Evolutionary conservation across 2,888 invertebrate species (phyloP).

Genomic region (Drosophila melanosoma): DNA sequence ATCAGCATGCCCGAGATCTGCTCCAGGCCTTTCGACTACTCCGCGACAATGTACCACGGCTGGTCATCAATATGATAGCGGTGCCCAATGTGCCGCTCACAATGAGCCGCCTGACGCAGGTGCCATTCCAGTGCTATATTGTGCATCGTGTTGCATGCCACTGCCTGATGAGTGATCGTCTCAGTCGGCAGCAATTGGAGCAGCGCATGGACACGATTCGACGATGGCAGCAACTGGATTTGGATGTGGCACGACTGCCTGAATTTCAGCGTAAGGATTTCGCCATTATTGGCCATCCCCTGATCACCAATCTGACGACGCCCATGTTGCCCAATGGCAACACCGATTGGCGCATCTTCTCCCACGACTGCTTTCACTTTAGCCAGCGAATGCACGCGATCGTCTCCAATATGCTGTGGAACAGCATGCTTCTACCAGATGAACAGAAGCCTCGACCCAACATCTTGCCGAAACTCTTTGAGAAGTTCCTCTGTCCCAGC

Average conservation of each 20-base stretch:
- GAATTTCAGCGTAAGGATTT: slow-evolving; percentile 86
- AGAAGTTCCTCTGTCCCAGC: slow-evolving; percentile 80
- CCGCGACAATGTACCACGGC: slow-evolving; percentile 86
- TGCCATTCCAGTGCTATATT: slow-evolving; percentile 66
- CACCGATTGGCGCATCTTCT: slow-evolving; percentile 86
- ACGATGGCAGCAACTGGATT: slow-evolving; percentile 86
- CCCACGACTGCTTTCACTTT: slow-evolving; percentile 88
- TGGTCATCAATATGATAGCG: slow-evolving; percentile 75
- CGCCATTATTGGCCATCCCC: slow-evolving; percentile 86
- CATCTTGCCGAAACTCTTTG: slow-evolving; percentile 36
- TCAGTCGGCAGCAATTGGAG: slow-evolving; percentile 35
- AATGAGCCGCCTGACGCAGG: slow-evolving; percentile 49
- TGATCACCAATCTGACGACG: slow-evolving; percentile 73
- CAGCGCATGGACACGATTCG: slow-evolving; percentile 44
- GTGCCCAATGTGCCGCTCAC: slow-evolving; percentile 71
- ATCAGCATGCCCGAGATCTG: slow-evolving; percentile 86
- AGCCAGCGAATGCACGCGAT: slow-evolving; percentile 87
- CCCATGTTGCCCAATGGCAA: slow-evolving; percentile 83
- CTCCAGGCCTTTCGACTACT: slow-evolving; percentile 85
- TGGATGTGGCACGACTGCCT: slow-evolving; percentile 84
- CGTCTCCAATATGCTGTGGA: slow-evolving; percentile 87
- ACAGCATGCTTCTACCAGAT: slow-evolving; percentile 86
- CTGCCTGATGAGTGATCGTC: slow-evolving; percentile 70
- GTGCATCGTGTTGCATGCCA: slow-evolving; percentile 75
- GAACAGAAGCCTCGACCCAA: slow-evolving; percentile 78